phyloP scores from a whole-genome alignment of 2,888 invertebrate species.

The Agonopterix heracliana region DNA sequence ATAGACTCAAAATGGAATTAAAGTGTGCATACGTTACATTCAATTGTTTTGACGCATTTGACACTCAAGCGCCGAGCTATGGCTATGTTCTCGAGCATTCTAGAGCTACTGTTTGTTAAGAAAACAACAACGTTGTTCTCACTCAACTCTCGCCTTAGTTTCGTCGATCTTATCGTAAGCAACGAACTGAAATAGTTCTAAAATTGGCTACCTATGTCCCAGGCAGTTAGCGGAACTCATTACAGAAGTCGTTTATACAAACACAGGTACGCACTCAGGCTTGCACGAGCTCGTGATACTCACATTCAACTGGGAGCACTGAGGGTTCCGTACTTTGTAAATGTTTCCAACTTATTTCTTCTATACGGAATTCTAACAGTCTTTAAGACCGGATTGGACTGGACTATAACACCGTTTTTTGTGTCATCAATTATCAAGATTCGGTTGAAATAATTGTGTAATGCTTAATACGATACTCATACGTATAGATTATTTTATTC shows the following conservation, averaged over 20 bases:
- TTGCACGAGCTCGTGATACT: conserved; percentile 12
- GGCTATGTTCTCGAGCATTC: too few relatives aligned
- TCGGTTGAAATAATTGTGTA: too few relatives aligned
- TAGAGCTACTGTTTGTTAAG: conserved; percentile 1
- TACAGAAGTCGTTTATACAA: conserved; percentile 47
- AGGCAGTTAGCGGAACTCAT: conserved; percentile 49
- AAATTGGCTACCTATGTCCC: conserved; percentile 44
- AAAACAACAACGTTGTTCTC: conserved; percentile 16
- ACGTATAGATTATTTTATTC: too few relatives aligned
- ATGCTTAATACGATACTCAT: too few relatives aligned
- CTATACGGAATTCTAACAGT: too few relatives aligned
- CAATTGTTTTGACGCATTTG: too few relatives aligned
- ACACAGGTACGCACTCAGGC: conserved; percentile 47
- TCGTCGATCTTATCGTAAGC: conserved; percentile 28
- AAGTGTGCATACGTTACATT: too few relatives aligned
- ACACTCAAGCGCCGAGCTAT: too few relatives aligned
- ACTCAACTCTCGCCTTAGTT: conserved; percentile 13
- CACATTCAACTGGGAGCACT: conserved; percentile 11
- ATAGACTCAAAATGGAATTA: too few relatives aligned
- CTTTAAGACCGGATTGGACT: too few relatives aligned
- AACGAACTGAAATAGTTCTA: conserved; percentile 25
- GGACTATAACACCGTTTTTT: too few relatives aligned
- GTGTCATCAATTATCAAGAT: too few relatives aligned
- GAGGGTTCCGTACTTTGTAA: conserved; percentile 13
- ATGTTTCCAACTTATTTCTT: not conserved